These are phyloP conservation scores for Diadophis punctatus DNA, from an alignment of 2,113 vertebrate species.

Conservation along the genomic window DNA sequence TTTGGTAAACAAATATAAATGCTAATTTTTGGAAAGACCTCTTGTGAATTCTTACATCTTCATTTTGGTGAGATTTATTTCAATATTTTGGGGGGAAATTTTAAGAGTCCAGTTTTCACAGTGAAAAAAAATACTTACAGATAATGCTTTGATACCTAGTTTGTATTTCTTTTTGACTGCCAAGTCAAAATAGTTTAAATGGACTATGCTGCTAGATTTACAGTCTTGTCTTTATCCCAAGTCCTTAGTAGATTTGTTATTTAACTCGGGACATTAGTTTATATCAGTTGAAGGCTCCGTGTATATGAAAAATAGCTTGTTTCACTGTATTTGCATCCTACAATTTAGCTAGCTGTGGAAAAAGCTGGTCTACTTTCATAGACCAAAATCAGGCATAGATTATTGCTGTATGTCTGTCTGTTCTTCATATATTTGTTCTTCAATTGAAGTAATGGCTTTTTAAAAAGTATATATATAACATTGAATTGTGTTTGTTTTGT, in stretches of 20 bases:
- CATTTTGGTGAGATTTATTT: background rate
- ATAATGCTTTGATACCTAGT: background rate
- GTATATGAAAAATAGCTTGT: background rate
- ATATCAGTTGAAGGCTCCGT: background rate
- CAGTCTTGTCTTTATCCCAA: background rate
- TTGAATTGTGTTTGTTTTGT: background rate
- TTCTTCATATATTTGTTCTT: background rate
- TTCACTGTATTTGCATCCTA: background rate
- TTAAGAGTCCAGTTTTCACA: background rate
- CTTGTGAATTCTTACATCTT: background rate
- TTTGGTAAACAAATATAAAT: background rate
- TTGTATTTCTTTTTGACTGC: background rate
- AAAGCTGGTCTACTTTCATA: background rate
- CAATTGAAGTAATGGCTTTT: background rate
- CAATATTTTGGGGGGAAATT: background rate
- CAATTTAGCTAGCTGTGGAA: background rate
- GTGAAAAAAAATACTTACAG: background rate
- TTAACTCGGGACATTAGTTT: background rate
- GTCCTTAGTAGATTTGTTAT: background rate
- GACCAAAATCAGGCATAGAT: background rate
- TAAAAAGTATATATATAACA: background rate
- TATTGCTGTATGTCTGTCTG: background rate
- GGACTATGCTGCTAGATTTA: background rate
- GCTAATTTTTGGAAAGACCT: background rate
- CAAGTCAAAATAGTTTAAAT: background rate